Conservation (phyloP, 2,888 invertebrate species). For the Exocentrus adspersus region DNA sequence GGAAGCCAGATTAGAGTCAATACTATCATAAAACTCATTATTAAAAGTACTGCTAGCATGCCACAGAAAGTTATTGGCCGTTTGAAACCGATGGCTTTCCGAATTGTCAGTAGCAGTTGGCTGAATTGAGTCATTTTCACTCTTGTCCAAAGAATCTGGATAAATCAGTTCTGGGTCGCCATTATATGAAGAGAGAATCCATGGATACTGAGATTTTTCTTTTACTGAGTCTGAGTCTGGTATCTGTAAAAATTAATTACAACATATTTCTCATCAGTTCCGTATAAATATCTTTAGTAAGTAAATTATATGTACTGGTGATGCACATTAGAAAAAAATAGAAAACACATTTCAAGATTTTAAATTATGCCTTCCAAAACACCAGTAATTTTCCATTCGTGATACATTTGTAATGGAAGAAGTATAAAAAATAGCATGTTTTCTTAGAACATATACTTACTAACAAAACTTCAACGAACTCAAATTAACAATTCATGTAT, state of each 20-base stretch:
- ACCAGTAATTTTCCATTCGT: too few relatives aligned
- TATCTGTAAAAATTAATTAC: constrained; percentile 45
- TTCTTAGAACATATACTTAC: too few relatives aligned
- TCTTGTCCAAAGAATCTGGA: constrained; percentile 66
- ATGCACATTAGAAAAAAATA: too few relatives aligned
- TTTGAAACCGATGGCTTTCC: constrained; percentile 58
- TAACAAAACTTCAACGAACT: too few relatives aligned
- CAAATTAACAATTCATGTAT: too few relatives aligned
- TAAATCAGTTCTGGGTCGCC: constrained; percentile 56
- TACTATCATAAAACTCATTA: constrained; percentile 73
- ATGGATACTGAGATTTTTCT: constrained; percentile 63
- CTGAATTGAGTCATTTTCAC: constrained; percentile 57
- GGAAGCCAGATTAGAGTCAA: constrained; percentile 65
- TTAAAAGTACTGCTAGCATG: constrained; percentile 58
- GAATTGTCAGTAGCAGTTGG: constrained; percentile 55
- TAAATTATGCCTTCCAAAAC: too few relatives aligned
- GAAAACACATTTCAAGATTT: too few relatives aligned
- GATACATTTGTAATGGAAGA: too few relatives aligned
- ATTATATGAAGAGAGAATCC: constrained; percentile 63
- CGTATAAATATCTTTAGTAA: neutral
- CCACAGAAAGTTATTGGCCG: constrained; percentile 69
- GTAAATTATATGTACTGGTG: too few relatives aligned
- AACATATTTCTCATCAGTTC: neutral
- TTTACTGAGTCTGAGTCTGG: constrained; percentile 53
- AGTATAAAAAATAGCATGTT: too few relatives aligned